Base-by-base conservation (phyloP, 1,140 invertebrate genomes). In the Drosophila asahinai region DNA sequence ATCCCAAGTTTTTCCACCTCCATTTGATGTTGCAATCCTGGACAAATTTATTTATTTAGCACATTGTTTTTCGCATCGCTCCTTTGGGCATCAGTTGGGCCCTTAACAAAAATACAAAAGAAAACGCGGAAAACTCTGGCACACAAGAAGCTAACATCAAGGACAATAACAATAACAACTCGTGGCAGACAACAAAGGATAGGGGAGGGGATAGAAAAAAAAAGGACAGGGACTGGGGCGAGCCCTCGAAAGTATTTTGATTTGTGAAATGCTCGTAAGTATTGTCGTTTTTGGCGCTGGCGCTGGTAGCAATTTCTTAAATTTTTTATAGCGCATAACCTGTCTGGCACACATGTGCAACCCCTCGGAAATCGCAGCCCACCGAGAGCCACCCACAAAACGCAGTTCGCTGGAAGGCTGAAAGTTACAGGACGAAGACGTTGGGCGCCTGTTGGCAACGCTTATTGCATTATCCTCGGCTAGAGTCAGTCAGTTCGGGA, bases 241-340 rank as follows among this genome's bases (percentile, higher is more conserved):
- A 55, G 57, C 54, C 67, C 67, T 72, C 40, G 43, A 78, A 79
- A 89, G 86, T 89, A 89, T 89, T 89, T 89, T 89, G 84, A 89
- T 89, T 89, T 89, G 84, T 89, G 84, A 87, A 89, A 89, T 89
- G 74, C 80, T 82, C 80, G 80, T 78, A 89, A 87, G 84, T 89
- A 89, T 87, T 87, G 84, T 87, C 84, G 81, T 87, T 89, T 78
- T 80, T 89, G 68, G 81, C 71, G 38, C 76, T 82, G 79, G 80
- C 70, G 42, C 55, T 79, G 84, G 74, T 80, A 79, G 84, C 77
- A 89, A 87, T 89, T 87, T 89, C 84, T 89, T 89, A 89, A 89
- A 87, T 87, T 89, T 87, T 89, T 87, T 87, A 87, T 87, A 81
- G 84, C 84, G 81, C 84, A 87, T 87, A 87, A 87, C 84, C 84